Conservation (phyloP, 2,797 vertebrate species). For the Cryptoprocta ferox region DNA sequence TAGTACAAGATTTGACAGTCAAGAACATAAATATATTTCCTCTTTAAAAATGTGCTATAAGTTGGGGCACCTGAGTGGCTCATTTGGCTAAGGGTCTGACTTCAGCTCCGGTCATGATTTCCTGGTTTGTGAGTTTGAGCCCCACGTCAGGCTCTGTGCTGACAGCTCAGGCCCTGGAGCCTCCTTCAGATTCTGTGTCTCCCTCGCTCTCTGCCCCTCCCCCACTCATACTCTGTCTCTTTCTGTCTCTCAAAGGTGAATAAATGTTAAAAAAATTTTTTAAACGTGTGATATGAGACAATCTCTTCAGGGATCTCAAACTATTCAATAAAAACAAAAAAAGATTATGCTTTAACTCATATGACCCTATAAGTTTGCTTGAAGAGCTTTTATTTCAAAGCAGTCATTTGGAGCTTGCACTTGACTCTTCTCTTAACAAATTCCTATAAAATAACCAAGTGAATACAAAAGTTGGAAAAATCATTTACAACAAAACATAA, state of each 20-base stretch:
- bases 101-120: no score
- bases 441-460: neutral
- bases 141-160: no score
- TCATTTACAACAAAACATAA: neutral
- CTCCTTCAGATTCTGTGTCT: no score
- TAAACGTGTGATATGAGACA: neutral
- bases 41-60: neutral
- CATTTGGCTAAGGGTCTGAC: no score
- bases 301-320: neutral
- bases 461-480: neutral
- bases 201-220: no score
- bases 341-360: neutral
- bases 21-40: neutral
- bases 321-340: neutral
- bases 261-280: no score
- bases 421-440: neutral
- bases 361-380: neutral
- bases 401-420: neutral
- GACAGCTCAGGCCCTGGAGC: no score
- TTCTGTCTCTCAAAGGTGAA: no score
- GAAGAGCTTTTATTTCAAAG: neutral
- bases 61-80: no score
- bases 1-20: neutral
- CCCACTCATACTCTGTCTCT: no score
- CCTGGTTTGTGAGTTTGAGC: no score